A percentile compares a stretch with the other conserved stretches of the same genome.
These are phyloP conservation scores for Beris chalybata DNA, from an alignment of 2,888 invertebrate species.

Conservation along the genomic window DNA sequence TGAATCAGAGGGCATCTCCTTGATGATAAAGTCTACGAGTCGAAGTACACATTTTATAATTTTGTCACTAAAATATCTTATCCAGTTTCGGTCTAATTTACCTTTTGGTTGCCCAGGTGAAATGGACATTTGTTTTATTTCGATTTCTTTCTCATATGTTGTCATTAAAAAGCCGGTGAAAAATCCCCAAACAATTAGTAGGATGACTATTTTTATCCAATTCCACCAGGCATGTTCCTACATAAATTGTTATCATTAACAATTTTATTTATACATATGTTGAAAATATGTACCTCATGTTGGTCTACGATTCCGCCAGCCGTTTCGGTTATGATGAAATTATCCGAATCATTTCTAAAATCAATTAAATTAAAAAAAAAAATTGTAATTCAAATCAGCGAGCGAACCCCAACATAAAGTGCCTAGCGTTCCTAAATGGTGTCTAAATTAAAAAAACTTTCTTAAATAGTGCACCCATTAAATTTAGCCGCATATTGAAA, in stretches of 20 bases:
- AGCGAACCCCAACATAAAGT: no score
- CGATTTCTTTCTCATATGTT: constrained; percentile 67
- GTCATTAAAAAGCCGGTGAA: constrained; percentile 70
- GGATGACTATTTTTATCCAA: constrained; percentile 58
- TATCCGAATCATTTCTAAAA: constrained; percentile 22
- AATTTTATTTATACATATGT: neutral
- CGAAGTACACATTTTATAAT: constrained; percentile 41
- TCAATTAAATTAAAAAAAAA: neutral
- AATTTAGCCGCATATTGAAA: no score
- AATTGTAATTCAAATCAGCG: no score
- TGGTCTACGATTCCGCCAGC: neutral
- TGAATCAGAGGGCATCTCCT: constrained; percentile 49
- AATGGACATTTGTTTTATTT: constrained; percentile 65
- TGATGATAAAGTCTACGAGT: constrained; percentile 34
- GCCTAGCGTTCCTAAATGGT: no score
- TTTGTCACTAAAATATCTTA: constrained; percentile 12
- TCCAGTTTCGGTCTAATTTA: neutral
- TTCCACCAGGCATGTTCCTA: constrained; percentile 48
- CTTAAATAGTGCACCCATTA: no score
- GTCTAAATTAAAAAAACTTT: no score
- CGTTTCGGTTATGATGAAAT: constrained; percentile 4
- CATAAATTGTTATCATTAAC: constrained; percentile 38
- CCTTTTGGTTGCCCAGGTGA: constrained; percentile 58
- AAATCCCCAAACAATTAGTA: constrained; percentile 67
- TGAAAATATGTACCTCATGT: constrained; percentile 14